These are phyloP conservation scores for Diplolepis rosae DNA, from an alignment of 2,888 invertebrate genomes.

Conservation along the genomic window DNA sequence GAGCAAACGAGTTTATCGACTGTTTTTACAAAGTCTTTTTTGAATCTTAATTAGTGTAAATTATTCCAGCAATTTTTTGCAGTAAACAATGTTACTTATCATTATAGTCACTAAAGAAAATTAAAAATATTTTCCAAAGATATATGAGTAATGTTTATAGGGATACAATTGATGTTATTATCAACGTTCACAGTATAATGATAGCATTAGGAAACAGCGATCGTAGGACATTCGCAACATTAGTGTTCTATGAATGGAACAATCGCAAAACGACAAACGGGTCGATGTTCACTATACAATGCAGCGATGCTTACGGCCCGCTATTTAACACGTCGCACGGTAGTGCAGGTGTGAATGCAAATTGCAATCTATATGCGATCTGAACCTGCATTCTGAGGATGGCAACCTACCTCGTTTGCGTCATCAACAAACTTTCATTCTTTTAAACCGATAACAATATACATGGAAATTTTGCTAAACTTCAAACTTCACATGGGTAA, in stretches of 20 bases:
- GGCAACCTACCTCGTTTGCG: neutral
- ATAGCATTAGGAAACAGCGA: slow-evolving; percentile 29
- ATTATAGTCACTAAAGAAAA: too few relatives aligned
- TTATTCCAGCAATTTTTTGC: too few relatives aligned
- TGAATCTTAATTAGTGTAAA: too few relatives aligned
- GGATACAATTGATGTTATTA: slow-evolving; percentile 3
- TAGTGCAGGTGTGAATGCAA: neutral
- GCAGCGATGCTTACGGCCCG: slow-evolving; percentile 4
- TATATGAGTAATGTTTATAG: neutral
- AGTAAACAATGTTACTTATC: too few relatives aligned
- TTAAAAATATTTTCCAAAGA: neutral
- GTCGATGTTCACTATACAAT: slow-evolving; percentile 4
- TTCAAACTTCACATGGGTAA: neutral
- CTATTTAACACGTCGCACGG: slow-evolving; percentile 9
- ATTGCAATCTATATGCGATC: slow-evolving; percentile 13
- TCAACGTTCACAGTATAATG: slow-evolving; percentile 19
- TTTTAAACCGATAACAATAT: neutral
- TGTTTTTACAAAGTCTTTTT: too few relatives aligned
- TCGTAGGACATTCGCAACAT: slow-evolving; percentile 35
- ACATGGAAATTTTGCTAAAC: too few relatives aligned
- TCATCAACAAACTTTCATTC: neutral
- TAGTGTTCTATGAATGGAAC: slow-evolving; percentile 40
- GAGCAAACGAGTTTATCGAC: too few relatives aligned
- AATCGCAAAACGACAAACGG: slow-evolving; percentile 43
- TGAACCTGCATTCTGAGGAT: neutral